Conservation (phyloP, 2,113 vertebrate species). For the Protobothrops mucrosquamatus region DNA sequence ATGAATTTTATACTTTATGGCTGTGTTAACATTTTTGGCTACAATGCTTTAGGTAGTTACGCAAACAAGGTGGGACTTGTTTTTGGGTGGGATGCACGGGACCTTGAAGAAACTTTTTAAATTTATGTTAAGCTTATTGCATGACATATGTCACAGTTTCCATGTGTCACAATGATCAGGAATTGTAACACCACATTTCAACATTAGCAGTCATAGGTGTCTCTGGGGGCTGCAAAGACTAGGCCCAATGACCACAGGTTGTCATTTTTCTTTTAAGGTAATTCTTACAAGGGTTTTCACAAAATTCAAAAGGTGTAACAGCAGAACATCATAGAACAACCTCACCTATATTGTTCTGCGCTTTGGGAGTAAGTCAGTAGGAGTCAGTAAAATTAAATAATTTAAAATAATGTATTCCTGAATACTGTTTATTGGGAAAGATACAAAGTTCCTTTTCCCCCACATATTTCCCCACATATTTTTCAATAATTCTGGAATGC, state of each 20-base stretch:
- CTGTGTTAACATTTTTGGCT: background rate
- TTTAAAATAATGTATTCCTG: background rate
- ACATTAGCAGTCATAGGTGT: background rate
- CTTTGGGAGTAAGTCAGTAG: background rate
- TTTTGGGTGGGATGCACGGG: background rate
- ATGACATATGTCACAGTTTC: background rate
- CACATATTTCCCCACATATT: background rate
- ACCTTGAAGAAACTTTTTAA: background rate
- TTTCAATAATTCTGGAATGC: background rate
- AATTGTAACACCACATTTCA: background rate
- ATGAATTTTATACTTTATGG: background rate
- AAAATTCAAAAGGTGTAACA: background rate
- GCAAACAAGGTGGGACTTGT: background rate
- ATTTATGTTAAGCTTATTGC: background rate
- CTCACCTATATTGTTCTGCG: background rate
- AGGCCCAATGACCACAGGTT: background rate
- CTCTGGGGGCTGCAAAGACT: background rate
- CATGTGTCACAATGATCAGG: background rate
- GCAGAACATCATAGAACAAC: background rate
- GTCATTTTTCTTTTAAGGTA: background rate
- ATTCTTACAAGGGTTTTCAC: background rate
- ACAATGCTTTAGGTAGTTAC: background rate
- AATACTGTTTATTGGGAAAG: background rate
- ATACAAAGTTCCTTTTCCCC: background rate
- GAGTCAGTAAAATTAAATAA: background rate